Base-by-base conservation (phyloP, 2,888 invertebrate genomes). In the Heliconius erato region DNA sequence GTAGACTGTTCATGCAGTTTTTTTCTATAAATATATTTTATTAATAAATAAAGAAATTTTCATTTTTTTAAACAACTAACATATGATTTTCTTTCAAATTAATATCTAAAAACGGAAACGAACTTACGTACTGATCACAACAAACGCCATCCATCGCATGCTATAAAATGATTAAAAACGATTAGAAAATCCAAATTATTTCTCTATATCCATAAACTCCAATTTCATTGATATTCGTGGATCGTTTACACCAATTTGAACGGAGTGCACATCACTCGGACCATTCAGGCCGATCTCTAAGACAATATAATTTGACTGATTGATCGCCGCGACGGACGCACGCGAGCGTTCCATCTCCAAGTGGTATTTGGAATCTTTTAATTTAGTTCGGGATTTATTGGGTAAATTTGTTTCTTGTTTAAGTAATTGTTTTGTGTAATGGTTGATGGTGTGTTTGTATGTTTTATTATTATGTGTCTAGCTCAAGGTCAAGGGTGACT, bases 261-360 rank as follows among this genome's bases (percentile, higher is more conserved):
- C 87, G 87, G 87, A 86, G 85, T 81, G 72, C 84, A 84, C 84
- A 83, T 87, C 86, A 85, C 81, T 88, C 91, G 90, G 89, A 88
- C 90, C 91, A 93, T 93, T 93, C 92, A 89, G 91, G 88, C 86
- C 91, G 90, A 91, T 92, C 91, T 89, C 91, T 91, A 91, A 94
- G 95, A 95, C 95, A 95, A 94, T 93, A 93, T 95, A 95, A 95
- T 95, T 94, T 92, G 94, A 93, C 94, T 94, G 95, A 95, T 94
- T 94, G 95, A 95, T 95, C 89, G 94, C 89, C 85, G 88, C 86
- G 86, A 86, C 86, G 85, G 85, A 86, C 78, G 69, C 90, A 90
- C 90, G 90, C 90, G 87, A 90, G 87, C 83, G 82, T 80, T 83
- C 84, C 82, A 85, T 80, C 82, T 83, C 84, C 80, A 79, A 84